Conservation (phyloP, 1,140 invertebrate species). For the Dendrolimus punctatus region DNA sequence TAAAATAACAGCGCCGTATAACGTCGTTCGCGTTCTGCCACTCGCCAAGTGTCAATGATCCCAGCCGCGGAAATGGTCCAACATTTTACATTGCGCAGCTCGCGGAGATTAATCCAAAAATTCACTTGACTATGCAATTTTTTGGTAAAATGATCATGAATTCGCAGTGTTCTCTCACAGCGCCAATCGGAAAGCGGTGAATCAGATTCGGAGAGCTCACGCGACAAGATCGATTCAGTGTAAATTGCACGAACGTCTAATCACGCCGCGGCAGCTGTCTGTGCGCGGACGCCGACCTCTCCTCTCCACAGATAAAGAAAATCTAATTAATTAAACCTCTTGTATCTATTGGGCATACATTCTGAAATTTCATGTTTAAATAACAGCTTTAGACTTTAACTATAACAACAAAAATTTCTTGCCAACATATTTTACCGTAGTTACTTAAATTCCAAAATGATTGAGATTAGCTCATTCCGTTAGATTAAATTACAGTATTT, state of each 20-base stretch:
- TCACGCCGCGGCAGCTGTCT: conserved; percentile 4
- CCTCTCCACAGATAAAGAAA: neutral
- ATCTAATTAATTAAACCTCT: no score
- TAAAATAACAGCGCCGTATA: conserved; percentile 14
- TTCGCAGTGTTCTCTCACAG: neutral
- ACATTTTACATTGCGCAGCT: conserved; percentile 9
- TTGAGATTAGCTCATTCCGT: no score
- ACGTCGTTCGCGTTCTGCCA: conserved; percentile 13
- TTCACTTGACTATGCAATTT: conserved; percentile 1
- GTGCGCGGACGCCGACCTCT: conserved; percentile 10
- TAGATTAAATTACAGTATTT: no score
- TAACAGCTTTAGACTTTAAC: no score
- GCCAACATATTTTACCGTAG: no score
- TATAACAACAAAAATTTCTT: no score
- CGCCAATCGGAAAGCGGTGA: neutral
- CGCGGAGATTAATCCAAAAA: conserved; percentile 1
- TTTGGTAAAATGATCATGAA: neutral
- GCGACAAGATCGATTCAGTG: conserved; percentile 3
- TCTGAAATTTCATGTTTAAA: no score
- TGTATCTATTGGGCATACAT: no score
- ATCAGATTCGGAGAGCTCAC: conserved; percentile 1
- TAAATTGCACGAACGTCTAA: conserved; percentile 11
- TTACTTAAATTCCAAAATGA: no score
- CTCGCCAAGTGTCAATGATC: conserved; percentile 21
- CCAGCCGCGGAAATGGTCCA: conserved; percentile 9